Percentiles rank a stretch among this genome's conserved stretches.
These are phyloP conservation scores for Aporophyla lueneburgensis DNA, from an alignment of 2,888 invertebrate species.

Conservation along the genomic window DNA sequence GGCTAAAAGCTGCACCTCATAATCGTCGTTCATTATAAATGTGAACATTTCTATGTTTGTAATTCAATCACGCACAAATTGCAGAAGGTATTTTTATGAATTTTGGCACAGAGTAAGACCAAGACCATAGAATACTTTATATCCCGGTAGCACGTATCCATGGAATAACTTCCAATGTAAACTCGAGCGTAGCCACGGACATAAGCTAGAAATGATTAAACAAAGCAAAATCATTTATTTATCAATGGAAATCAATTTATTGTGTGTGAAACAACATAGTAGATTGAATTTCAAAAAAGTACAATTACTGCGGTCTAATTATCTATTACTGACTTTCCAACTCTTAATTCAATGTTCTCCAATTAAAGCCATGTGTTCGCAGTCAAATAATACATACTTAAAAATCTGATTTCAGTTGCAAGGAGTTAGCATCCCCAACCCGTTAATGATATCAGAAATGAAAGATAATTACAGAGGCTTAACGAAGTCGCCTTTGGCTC, in stretches of 20 bases:
- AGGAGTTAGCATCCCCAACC: conserved; percentile 78
- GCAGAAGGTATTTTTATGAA: too few relatives aligned
- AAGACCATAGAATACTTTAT: too few relatives aligned
- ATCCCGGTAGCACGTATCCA: too few relatives aligned
- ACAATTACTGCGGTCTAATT: too few relatives aligned
- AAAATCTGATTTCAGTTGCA: conserved; percentile 76
- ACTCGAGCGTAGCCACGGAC: too few relatives aligned
- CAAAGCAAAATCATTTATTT: not conserved
- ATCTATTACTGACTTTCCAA: not conserved
- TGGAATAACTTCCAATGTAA: too few relatives aligned
- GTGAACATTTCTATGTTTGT: not conserved
- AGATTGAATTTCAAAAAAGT: not conserved
- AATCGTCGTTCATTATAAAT: not conserved
- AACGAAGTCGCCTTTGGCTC: conserved; percentile 73
- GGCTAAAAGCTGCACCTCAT: not conserved
- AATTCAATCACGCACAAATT: not conserved
- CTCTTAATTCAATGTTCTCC: not conserved
- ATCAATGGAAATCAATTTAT: not conserved
- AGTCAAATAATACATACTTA: not conserved
- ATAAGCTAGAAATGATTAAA: not conserved
- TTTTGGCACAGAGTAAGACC: too few relatives aligned
- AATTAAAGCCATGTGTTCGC: not conserved
- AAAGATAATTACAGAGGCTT: conserved; percentile 83
- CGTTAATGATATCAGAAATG: conserved; percentile 83
- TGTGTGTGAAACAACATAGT: not conserved